Evolutionary conservation across 2,888 invertebrate genomes (phyloP).

Genomic region (Thera obeliscata): DNA sequence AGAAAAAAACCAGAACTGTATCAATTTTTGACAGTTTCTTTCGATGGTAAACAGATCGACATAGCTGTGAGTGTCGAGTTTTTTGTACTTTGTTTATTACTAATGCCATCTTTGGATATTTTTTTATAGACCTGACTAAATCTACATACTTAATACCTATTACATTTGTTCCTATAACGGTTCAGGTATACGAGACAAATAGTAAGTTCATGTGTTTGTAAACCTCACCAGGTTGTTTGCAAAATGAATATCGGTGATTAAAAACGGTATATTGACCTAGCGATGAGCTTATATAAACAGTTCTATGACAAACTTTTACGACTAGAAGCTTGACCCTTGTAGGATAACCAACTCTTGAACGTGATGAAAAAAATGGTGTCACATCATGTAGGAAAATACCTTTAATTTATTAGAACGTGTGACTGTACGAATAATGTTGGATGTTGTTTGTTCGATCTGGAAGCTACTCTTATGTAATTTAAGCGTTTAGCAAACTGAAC

Average conservation of each 20-base stretch:
- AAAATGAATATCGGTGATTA: conserved; percentile 21
- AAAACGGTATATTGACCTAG: conserved; percentile 15
- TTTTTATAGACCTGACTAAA: too few species aligned
- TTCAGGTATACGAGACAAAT: not conserved
- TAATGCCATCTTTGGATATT: too few species aligned
- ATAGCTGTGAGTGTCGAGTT: not conserved
- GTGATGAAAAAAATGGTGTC: not conserved
- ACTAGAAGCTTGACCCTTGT: conserved; percentile 13
- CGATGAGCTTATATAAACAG: conserved; percentile 19
- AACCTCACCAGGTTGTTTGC: conserved; percentile 10
- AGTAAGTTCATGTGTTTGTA: not conserved
- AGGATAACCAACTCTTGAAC: not conserved
- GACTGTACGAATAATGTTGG: conserved; percentile 2
- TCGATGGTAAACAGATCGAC: not conserved
- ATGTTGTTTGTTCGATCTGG: conserved; percentile 35
- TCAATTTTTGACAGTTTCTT: not conserved
- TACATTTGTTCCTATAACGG: not conserved
- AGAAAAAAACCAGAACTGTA: conserved; percentile 23
- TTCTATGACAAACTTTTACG: conserved; percentile 6
- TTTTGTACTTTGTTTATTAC: not conserved
- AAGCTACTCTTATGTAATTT: conserved; percentile 51
- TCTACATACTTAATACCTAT: too few species aligned
- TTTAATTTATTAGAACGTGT: not conserved
- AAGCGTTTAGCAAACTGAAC: conserved; percentile 56
- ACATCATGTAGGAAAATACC: not conserved